Base-by-base conservation (phyloP, 2,797 vertebrate species). In the Hemibagrus guttatus region DNA sequence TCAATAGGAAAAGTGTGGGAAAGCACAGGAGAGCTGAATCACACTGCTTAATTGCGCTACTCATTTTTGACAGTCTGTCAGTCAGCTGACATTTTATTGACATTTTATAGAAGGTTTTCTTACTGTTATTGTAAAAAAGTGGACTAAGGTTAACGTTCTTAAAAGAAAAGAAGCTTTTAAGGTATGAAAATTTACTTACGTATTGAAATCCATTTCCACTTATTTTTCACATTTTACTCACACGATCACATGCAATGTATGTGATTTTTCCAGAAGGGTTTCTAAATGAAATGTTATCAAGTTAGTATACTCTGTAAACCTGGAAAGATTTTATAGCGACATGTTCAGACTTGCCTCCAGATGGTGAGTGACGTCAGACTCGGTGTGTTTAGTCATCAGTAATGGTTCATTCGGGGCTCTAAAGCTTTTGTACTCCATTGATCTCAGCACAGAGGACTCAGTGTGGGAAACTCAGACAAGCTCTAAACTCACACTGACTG, bases 391-490 rank as follows among this genome's bases (percentile, higher is more conserved):
- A 88, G 90, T 85, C 46, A 58, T 58, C 89, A 90, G 88, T 89
- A 88, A 89, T 56, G 21, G 23, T 81, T 23, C 83, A 88, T 92
- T 92, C 87, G 92, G 85, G 68, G 68, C 23, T 74, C 79, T 83
- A 35, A 66, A 74, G 88, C 86, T 83, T 91, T 92, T 93, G 89
- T 93, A 7, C 46, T 84, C 31, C 28, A 91, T 83, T 91, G 90
- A 92, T 85, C 87, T 83, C 82, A 89, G 54, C 84, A 90, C 88
- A 88, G 89, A 91, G 81, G 83, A 86, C 74, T 85, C 66, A 89
- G 89, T 93, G 92, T 94, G 93, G 89, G 92, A 93, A 95, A 90
- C 89, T 89, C 58, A 80, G 76, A 87, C 28, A 0, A 79, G 13
- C 63, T 85, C 63, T 52, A 52, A 89, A 87, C 89, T 87, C 91